These are phyloP conservation scores for Coccyzus lansbergi DNA, from an alignment of 2,797 vertebrate species.

Conservation along the genomic window DNA sequence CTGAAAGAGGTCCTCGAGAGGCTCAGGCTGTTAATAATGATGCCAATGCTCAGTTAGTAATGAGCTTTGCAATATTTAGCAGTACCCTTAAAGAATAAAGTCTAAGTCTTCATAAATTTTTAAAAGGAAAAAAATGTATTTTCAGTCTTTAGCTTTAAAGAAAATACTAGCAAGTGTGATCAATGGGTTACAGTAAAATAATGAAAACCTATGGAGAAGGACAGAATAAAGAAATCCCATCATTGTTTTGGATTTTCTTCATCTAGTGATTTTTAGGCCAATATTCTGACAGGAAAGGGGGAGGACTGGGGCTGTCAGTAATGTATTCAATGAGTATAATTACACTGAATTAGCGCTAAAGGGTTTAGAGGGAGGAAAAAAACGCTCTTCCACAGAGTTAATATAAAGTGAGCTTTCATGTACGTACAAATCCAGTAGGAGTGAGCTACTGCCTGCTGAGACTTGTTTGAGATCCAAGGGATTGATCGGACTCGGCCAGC, in stretches of 20 bases:
- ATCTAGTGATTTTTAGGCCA: constrained; percentile 53
- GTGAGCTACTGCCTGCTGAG: constrained; percentile 64
- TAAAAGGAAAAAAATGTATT: not conserved
- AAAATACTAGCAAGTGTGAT: constrained; percentile 6
- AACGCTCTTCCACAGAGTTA: constrained; percentile 62
- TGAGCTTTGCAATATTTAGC: not conserved
- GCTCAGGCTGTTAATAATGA: not conserved
- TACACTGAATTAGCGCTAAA: constrained; percentile 62
- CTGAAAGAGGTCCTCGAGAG: not conserved
- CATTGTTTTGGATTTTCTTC: constrained; percentile 24
- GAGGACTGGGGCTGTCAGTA: constrained; percentile 43
- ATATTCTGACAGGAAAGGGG: constrained; percentile 46
- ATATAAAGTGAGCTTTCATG: constrained; percentile 71
- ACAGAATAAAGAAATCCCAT: constrained; percentile 23
- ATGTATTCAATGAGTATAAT: constrained; percentile 60
- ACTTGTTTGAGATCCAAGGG: constrained; percentile 49
- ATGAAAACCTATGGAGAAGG: not conserved
- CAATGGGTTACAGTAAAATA: not conserved
- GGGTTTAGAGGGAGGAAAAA: constrained; percentile 34
- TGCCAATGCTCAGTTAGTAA: not conserved
- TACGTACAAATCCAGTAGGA: constrained; percentile 62
- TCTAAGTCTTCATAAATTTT: not conserved
- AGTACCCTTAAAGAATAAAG: not conserved
- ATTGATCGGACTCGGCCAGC: constrained; percentile 44
- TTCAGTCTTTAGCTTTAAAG: not conserved